A percentile compares a stretch with the other conserved stretches of the same genome.
phyloP scores from a whole-genome alignment of 2,888 invertebrate genomes.

The Erynnis tages region DNA sequence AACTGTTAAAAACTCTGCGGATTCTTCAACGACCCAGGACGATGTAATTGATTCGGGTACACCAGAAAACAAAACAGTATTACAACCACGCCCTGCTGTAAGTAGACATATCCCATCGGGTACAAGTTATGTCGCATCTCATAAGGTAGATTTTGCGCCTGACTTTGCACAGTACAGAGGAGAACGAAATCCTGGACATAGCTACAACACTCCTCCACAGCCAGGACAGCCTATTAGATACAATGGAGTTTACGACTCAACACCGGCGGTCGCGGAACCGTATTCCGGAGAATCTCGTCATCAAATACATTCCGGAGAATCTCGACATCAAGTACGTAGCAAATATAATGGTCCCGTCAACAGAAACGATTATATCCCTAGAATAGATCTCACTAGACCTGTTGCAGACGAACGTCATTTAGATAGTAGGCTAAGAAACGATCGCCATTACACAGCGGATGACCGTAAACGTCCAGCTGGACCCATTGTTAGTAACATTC shows the following conservation, averaged over 20 bases:
- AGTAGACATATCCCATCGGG: slow-evolving; percentile 48
- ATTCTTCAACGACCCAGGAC: slow-evolving; percentile 91
- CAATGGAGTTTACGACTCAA: slow-evolving; percentile 60
- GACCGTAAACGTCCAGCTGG: slow-evolving; percentile 69
- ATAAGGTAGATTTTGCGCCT: slow-evolving; percentile 90
- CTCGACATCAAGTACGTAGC: slow-evolving; percentile 61
- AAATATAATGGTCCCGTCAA: slow-evolving; percentile 52
- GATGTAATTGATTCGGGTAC: slow-evolving; percentile 76
- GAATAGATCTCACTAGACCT: slow-evolving; percentile 73
- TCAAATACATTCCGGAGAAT: slow-evolving; percentile 57
- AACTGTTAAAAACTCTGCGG: slow-evolving; percentile 93
- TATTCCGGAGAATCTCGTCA: slow-evolving; percentile 64
- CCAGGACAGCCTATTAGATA: slow-evolving; percentile 53
- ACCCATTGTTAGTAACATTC: slow-evolving; percentile 72
- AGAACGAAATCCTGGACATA: slow-evolving; percentile 55
- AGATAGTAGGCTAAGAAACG: slow-evolving; percentile 64
- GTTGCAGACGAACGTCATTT: slow-evolving; percentile 55
- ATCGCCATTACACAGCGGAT: slow-evolving; percentile 66
- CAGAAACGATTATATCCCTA: slow-evolving; percentile 65
- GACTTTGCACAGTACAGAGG: slow-evolving; percentile 83
- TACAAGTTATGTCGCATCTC: slow-evolving; percentile 69
- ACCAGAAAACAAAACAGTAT: slow-evolving; percentile 57
- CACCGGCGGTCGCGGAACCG: slow-evolving; percentile 52
- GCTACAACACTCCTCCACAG: slow-evolving; percentile 46
- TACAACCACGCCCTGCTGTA: slow-evolving; percentile 57